A percentile compares a stretch with the other conserved stretches of the same genome.
Evolutionary conservation across 2,888 invertebrate species (phyloP).

Genomic region (Caradrina kadenii): DNA sequence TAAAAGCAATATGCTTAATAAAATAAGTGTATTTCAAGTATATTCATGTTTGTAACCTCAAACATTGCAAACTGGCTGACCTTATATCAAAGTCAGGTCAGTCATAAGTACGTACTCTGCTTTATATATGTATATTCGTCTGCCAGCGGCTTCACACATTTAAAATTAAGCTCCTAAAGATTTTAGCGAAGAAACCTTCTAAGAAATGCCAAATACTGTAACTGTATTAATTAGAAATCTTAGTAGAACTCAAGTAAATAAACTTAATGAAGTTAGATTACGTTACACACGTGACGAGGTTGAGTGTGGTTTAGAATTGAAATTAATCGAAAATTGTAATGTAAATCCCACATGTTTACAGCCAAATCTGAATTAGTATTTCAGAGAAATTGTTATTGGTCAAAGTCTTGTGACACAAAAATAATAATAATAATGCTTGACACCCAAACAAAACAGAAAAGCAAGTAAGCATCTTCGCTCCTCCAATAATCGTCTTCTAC

Average conservation of each 20-base stretch:
- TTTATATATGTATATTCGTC: neutral
- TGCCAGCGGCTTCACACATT: neutral
- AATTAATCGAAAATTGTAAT: neutral
- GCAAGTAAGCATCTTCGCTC: too few relatives aligned
- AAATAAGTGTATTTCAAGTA: neutral
- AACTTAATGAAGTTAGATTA: conserved; percentile 1
- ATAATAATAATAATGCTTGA: too few relatives aligned
- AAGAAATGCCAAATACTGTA: conserved; percentile 4
- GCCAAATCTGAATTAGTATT: neutral
- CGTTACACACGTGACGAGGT: neutral
- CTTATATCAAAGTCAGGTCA: neutral
- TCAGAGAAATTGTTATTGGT: neutral
- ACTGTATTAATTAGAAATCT: neutral
- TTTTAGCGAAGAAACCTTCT: conserved; percentile 3
- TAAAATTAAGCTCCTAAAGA: neutral
- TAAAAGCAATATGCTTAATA: neutral
- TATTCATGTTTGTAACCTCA: neutral
- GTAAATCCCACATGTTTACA: neutral
- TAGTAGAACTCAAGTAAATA: neutral
- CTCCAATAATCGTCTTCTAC: too few relatives aligned
- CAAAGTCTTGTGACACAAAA: neutral
- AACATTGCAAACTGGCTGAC: neutral
- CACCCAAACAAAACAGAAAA: too few relatives aligned
- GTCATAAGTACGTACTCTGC: neutral
- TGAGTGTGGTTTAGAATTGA: neutral